phyloP scores from a whole-genome alignment of 2,113 vertebrate genomes.

The Embiotoca jacksoni region DNA sequence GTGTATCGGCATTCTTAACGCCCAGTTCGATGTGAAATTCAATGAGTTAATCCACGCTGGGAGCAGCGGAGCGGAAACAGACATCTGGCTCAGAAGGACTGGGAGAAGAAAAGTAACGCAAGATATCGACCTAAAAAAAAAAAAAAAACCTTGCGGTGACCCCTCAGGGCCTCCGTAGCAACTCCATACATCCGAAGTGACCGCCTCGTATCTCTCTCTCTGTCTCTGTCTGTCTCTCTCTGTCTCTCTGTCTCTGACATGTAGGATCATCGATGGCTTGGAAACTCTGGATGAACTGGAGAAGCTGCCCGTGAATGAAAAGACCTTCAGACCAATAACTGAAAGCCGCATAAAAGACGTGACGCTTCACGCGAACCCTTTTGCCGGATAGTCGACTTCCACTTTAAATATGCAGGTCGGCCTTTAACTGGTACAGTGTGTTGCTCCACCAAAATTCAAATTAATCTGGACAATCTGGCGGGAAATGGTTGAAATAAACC shows the following conservation, averaged over 20 bases:
- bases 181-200: too few species aligned
- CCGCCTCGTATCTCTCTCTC: too few species aligned
- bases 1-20: too few species aligned
- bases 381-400: slow-evolving; percentile 85
- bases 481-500: not conserved
- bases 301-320: slow-evolving; percentile 96
- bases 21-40: too few species aligned
- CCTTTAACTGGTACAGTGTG: not conserved
- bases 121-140: too few species aligned
- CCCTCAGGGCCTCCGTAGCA: too few species aligned
- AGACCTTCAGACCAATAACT: slow-evolving; percentile 94
- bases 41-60: too few species aligned
- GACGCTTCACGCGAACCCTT: slow-evolving; percentile 96
- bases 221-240: too few species aligned
- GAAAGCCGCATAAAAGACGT: slow-evolving; percentile 95
- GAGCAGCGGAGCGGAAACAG: too few species aligned
- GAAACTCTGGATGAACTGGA: slow-evolving; percentile 97
- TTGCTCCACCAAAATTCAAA: not conserved
- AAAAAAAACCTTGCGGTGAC: too few species aligned
- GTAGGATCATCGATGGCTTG: slow-evolving; percentile 95
- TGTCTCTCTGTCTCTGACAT: slow-evolving; percentile 25
- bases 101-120: too few species aligned
- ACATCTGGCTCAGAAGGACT: too few species aligned
- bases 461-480: not conserved
- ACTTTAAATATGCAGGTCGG: not conserved